phyloP scores from a whole-genome alignment of 2,888 invertebrate genomes.

The Pardosa pseudoannulata region DNA sequence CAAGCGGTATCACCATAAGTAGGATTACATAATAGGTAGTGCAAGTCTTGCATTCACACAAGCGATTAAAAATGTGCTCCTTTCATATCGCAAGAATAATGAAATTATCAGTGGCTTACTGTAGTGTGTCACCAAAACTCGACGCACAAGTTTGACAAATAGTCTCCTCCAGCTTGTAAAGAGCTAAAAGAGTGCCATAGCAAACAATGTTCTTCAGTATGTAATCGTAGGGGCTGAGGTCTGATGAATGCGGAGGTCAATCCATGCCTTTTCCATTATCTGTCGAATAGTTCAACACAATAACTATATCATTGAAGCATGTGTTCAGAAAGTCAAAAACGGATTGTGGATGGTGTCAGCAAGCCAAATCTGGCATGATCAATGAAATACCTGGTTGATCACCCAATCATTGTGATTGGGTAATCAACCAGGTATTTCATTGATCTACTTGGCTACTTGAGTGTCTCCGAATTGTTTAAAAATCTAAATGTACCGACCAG shows the following conservation, averaged over 20 bases:
- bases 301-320: neutral
- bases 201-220: neutral
- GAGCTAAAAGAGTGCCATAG: too few species aligned
- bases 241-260: neutral
- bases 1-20: too few species aligned
- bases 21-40: too few species aligned
- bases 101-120: neutral
- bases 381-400: neutral
- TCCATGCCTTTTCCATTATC: neutral
- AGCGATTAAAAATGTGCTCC: neutral
- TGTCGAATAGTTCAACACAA: neutral
- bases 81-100: neutral
- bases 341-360: neutral
- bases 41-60: too few species aligned
- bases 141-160: neutral
- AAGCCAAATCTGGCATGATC: neutral
- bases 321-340: neutral
- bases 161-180: too few species aligned
- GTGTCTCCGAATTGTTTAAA: neutral
- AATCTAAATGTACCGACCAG: neutral
- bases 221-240: neutral
- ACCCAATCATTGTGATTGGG: too few species aligned
- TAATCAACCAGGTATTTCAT: too few species aligned
- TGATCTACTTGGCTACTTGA: too few species aligned
- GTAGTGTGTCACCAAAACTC: neutral